Evolutionary conservation across 2,888 invertebrate species (phyloP).

Genomic region (Agrotis exclamationis): DNA sequence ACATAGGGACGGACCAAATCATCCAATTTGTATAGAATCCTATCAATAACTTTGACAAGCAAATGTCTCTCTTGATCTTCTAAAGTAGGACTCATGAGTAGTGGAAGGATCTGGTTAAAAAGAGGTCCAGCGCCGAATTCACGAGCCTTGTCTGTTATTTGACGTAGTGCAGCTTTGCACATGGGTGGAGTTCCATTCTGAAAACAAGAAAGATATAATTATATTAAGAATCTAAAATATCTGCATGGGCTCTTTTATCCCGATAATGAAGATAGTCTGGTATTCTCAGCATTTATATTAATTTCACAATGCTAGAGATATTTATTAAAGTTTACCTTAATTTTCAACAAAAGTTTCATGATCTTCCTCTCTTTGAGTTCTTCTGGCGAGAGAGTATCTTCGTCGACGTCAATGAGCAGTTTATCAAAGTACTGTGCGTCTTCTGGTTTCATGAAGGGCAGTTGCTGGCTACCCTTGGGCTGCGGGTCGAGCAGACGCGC

Average conservation of each 20-base stretch:
- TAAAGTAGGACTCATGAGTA: slow-evolving; percentile 99
- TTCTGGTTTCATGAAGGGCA: slow-evolving; percentile 99
- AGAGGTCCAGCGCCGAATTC: slow-evolving; percentile 99
- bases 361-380: slow-evolving; percentile 99
- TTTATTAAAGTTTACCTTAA: slow-evolving; percentile 91
- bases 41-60: slow-evolving; percentile 99
- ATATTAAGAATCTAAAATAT: neutral
- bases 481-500: slow-evolving; percentile 97
- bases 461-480: slow-evolving; percentile 97
- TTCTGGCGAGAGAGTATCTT: slow-evolving; percentile 98
- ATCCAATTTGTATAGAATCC: slow-evolving; percentile 99
- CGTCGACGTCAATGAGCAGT: slow-evolving; percentile 99
- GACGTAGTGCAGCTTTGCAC: slow-evolving; percentile 99
- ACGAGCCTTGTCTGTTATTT: slow-evolving; percentile 99
- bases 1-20: slow-evolving; percentile 99
- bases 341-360: slow-evolving; percentile 99
- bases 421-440: slow-evolving; percentile 99
- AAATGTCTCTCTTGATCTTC: slow-evolving; percentile 99
- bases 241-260: neutral
- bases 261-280: neutral
- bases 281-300: slow-evolving; percentile 1
- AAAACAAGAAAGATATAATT: slow-evolving; percentile 37
- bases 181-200: slow-evolving; percentile 99
- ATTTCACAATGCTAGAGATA: neutral
- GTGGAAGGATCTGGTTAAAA: slow-evolving; percentile 99